phyloP scores from a whole-genome alignment of 2,888 invertebrate genomes.

The Cantharis rustica region DNA sequence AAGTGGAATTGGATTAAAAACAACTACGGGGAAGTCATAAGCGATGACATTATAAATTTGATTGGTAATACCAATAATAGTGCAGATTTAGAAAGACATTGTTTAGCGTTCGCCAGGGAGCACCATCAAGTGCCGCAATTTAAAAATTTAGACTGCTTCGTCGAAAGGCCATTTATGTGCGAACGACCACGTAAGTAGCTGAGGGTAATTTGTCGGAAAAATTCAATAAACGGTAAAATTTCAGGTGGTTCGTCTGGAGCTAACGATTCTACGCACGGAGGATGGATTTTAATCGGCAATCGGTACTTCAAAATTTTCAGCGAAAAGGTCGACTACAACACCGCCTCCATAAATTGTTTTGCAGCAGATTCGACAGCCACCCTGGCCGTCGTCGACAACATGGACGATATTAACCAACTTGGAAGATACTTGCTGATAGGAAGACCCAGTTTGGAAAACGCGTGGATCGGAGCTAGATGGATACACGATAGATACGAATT shows the following conservation, averaged over 20 bases:
- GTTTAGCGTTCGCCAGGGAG: not conserved
- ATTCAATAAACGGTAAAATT: not conserved
- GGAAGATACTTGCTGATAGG: conserved; percentile 57
- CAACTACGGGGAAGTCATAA: not conserved
- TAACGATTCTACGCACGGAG: not conserved
- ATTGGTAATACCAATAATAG: not conserved
- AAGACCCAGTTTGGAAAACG: conserved; percentile 60
- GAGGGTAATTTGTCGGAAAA: not conserved
- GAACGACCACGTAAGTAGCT: not conserved
- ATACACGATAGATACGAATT: not conserved
- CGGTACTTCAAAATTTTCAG: not conserved
- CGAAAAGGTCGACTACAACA: not conserved
- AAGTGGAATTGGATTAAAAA: not conserved
- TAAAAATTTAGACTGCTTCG: not conserved
- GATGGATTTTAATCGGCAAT: not conserved
- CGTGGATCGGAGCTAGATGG: conserved; percentile 59
- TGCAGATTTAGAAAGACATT: not conserved
- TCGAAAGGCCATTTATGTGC: not conserved
- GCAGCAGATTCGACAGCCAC: not conserved
- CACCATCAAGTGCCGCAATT: not conserved
- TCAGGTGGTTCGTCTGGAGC: not conserved
- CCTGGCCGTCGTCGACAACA: not conserved
- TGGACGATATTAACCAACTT: conserved; percentile 44
- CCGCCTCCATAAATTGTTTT: not conserved
- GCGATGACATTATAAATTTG: not conserved